phyloP scores from a whole-genome alignment of 2,113 vertebrate genomes.

The Caranx ignobilis region DNA sequence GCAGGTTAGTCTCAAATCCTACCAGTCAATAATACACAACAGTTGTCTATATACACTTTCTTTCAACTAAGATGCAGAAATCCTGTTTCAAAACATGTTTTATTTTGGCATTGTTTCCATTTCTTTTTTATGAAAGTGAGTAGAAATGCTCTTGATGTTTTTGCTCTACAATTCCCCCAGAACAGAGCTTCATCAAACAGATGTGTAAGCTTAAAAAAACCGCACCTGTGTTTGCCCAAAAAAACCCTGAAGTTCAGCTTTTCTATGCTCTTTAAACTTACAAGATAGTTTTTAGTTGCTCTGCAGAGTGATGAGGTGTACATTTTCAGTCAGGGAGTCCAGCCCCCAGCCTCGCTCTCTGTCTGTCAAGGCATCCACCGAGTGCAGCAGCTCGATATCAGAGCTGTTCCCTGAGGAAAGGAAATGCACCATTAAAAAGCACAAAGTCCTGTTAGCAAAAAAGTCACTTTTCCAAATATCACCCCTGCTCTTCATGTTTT shows the following conservation, averaged over 20 bases:
- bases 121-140: neutral
- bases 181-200: neutral
- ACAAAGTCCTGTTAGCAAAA: neutral
- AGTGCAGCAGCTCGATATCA: conserved; percentile 60
- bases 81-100: no score
- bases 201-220: neutral
- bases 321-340: conserved; percentile 64
- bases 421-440: neutral
- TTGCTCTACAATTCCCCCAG: neutral
- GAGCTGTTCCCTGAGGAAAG: conserved; percentile 63
- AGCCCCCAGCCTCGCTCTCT: conserved; percentile 56
- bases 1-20: no score
- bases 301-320: conserved; percentile 70
- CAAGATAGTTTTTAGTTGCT: conserved; percentile 25
- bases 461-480: neutral
- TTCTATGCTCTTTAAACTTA: neutral
- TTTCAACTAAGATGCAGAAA: no score
- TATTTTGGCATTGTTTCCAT: no score
- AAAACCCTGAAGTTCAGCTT: neutral
- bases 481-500: neutral
- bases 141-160: neutral
- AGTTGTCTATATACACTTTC: no score
- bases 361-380: conserved; percentile 50
- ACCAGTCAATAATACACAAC: no score
- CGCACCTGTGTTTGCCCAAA: neutral